Evolutionary conservation across 2,113 vertebrate genomes (phyloP), one percentile per base, ranked within the genome.

Genomic region (Hystrix brachyura): DNA sequence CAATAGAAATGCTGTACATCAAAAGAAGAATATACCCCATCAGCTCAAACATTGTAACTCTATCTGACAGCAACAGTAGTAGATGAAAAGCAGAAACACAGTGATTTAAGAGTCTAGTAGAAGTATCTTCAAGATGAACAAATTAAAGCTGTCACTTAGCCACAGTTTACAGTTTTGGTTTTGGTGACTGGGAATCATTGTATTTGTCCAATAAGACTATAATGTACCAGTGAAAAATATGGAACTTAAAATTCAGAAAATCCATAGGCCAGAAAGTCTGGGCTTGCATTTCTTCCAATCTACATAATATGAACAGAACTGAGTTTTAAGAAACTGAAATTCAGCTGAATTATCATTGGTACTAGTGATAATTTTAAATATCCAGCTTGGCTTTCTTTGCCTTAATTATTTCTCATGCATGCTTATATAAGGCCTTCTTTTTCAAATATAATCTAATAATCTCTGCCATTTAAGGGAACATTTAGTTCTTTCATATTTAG

Each of bases 401-500:
- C 76, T 27, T 62, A 71, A 64, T 46, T 62, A 14, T 46, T 81
- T 96, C 7, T 82, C 29, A 53, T 38, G 19, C 15, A n/a, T 67
- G 4, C 4, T 92, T 34, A 12, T 71, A 92, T 19, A 59, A 59
- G n/a, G 3, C 7, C 71, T 94, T 64, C 32, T 71, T 65, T 91
- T 81, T 65, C 25, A 91, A 90, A 79, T 71, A 57, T 1, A 59
- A 43, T 64, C n/a, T 87, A 17, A 65, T 17, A 62, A 34, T 21
- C 51, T 95, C 32, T 93, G 29, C 72, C 65, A 79, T 55, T 92
- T 90, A 94, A 72, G 87, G 10, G 1, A 72, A 67, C n/a, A 79
- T 29, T 62, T 9, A 71, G 4, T 51, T 53, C 46, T 90, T 83
- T 97, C 64, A 91, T 74, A 85, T 62, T 95, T 82, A 90, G 12